phyloP scores from a whole-genome alignment of 23 tunicate species.

The Botrylloides violaceus region DNA sequence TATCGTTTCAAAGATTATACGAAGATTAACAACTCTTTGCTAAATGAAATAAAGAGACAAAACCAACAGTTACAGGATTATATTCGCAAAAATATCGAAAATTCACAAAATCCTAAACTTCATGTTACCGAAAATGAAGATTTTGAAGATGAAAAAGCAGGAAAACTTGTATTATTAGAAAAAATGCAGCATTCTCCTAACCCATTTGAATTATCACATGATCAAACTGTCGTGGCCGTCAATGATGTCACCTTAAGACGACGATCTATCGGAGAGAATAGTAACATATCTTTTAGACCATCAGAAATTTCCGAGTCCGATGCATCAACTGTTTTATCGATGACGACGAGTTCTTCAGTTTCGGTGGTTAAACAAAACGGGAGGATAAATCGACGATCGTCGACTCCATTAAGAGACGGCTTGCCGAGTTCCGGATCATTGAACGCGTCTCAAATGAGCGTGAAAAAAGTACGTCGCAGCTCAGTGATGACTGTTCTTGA shows the following conservation, averaged over 20 bases:
- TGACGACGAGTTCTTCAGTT: conserved; percentile 18
- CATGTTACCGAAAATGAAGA: neutral
- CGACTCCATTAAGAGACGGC: conserved; percentile 50
- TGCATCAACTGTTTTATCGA: neutral
- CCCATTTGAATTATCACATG: neutral
- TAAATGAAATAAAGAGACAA: conserved; percentile 66
- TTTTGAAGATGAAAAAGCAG: neutral
- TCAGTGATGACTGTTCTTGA: neutral
- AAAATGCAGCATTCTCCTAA: neutral
- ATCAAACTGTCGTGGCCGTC: neutral
- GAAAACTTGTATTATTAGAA: too few relatives aligned
- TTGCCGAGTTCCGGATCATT: neutral
- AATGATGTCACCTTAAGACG: neutral
- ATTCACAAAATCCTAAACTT: neutral
- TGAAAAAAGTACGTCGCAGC: conserved; percentile 2
- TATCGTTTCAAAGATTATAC: conserved; percentile 72
- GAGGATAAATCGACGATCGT: conserved; percentile 34
- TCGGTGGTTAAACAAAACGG: conserved; percentile 11
- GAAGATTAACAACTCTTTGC: conserved; percentile 49
- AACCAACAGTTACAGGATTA: conserved; percentile 50
- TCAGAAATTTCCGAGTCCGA: conserved; percentile 34
- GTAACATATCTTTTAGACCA: neutral
- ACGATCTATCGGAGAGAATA: neutral
- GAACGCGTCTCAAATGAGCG: neutral
- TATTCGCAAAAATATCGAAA: conserved; percentile 25